Evolutionary conservation across 2,113 vertebrate species (phyloP).

Genomic region (Platysternon megacephalum): DNA sequence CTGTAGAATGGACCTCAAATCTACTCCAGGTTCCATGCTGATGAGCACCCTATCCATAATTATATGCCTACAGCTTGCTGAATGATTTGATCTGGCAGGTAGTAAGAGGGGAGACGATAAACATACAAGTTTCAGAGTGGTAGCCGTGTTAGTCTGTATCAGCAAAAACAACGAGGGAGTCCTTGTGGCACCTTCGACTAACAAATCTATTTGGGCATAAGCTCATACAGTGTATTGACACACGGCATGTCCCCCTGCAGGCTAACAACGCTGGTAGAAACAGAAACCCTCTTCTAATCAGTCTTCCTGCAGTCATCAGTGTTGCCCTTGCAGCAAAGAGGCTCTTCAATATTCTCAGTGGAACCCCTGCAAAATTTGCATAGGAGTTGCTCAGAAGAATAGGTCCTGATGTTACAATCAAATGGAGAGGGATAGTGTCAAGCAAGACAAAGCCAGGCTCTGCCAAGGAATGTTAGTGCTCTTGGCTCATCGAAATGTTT

Average conservation of each 20-base stretch:
- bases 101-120: background rate
- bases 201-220: too few relatives aligned
- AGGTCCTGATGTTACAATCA: background rate
- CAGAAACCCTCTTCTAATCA: accelerated
- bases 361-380: accelerated
- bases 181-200: too few relatives aligned
- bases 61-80: background rate
- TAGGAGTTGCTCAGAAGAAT: background rate
- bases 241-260: background rate
- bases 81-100: background rate
- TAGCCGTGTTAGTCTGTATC: too few relatives aligned
- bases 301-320: background rate
- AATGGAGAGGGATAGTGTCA: accelerated
- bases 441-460: background rate
- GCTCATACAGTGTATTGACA: background rate
- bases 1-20: background rate
- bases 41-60: background rate
- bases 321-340: background rate
- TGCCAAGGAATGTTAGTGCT: background rate
- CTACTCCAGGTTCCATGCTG: background rate
- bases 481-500: background rate
- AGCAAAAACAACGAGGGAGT: too few relatives aligned
- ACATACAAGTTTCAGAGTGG: background rate
- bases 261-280: background rate
- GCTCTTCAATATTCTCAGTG: background rate